A percentile compares a stretch with the other conserved stretches of the same genome.
Evolutionary conservation across 2,113 vertebrate species (phyloP).

Genomic region (Cavia porcellus): DNA sequence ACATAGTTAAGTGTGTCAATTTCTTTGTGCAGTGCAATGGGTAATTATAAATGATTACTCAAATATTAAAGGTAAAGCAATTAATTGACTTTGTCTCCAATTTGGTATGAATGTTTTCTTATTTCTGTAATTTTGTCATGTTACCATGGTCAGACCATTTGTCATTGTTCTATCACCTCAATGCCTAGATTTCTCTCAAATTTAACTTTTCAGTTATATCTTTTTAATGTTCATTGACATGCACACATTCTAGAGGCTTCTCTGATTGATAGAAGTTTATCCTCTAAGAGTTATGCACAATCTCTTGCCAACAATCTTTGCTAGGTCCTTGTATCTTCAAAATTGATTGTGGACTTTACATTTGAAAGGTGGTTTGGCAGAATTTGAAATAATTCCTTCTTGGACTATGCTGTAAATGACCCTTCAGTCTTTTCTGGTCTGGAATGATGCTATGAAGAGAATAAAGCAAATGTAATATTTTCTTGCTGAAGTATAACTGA

Average conservation of each 20-base stretch:
- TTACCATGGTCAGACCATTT: not conserved
- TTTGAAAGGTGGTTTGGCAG: not conserved
- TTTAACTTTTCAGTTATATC: not conserved
- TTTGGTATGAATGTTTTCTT: not conserved
- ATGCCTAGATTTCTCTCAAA: not conserved
- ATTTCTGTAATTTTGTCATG: not conserved
- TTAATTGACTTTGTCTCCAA: not conserved
- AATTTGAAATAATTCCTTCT: not conserved
- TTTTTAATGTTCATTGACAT: not conserved
- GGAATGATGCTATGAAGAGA: not conserved
- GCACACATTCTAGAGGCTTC: not conserved
- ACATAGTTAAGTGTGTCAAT: not conserved
- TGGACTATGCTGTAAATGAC: not conserved
- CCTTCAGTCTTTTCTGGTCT: not conserved
- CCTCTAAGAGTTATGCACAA: not conserved
- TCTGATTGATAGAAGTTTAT: not conserved
- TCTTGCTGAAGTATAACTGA: not conserved
- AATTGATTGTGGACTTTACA: not conserved
- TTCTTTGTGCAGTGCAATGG: not conserved
- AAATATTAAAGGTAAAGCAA: not conserved
- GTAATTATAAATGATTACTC: not conserved
- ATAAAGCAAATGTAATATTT: not conserved
- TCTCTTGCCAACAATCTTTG: not conserved
- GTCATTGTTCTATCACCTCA: not conserved
- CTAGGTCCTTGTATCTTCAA: not conserved